Evolutionary conservation across 2,888 invertebrate species (phyloP), one percentile per base, ranked within the genome.

Genomic region (Harpalus rubripes): DNA sequence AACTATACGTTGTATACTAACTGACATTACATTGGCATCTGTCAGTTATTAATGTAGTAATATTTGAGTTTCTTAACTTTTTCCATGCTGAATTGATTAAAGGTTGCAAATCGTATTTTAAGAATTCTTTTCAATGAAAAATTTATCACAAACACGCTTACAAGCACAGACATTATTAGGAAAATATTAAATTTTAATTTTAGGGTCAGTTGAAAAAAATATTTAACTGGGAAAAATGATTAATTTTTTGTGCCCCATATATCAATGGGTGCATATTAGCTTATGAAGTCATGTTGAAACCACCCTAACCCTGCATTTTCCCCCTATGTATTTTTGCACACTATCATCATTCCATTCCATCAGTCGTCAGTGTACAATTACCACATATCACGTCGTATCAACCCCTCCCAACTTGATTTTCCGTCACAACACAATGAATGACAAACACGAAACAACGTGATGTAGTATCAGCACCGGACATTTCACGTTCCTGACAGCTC

Each of bases 401-500:
- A 39, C 26, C 32, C 32, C 68, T 32, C 32, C 32, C 39, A 7
- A 6, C 32, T 15, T 68, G 68, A 39, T 68, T 68, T 68, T 39
- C 22, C 32, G 39, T 68, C 68, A 68, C 68, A 68, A 68, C 15
- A 68, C 32, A 68, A 68, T 68, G 68, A 68, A 32, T 68, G 68
- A 68, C 68, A 68, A 15, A n/a, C 68, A 68, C 68, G 68, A 68
- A n/a, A 39, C 39, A 32, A n/a, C 32, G 68, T 68, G 68, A 68
- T 68, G 68, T 68, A 68, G 39, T 68, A 68, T 68, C 68, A 68
- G 39, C 68, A 15, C 22, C 63, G 22, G 63, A 52, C 44, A 52
- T 52, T 52, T 52, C 44, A 52, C 44, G 10, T 2, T 52, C 12
- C 44, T 52, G 44, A 52, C 44, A 52, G 44, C 12, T 52, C 44